These are phyloP conservation scores for Aphelenchoides avenae DNA, from an alignment of 1,140 invertebrate genomes.

Conservation along the genomic window DNA sequence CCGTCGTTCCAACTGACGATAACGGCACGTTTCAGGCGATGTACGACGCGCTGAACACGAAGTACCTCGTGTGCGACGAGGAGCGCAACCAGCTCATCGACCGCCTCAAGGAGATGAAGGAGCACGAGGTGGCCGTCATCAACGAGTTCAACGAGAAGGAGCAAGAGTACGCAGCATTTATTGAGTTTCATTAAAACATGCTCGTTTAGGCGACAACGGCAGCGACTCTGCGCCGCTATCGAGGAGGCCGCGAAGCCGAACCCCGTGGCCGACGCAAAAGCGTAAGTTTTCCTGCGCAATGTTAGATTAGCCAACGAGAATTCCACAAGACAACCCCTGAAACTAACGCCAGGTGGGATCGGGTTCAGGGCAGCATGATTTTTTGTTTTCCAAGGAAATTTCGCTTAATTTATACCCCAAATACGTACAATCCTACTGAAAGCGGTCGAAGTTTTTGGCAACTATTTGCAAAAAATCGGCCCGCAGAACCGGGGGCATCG, in stretches of 20 bases:
- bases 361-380: no score
- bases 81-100: slow-evolving; percentile 30
- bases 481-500: no score
- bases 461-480: no score
- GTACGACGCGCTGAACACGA: slow-evolving; percentile 29
- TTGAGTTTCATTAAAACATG: slow-evolving; percentile 10
- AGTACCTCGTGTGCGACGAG: slow-evolving; percentile 27
- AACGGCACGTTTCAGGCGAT: slow-evolving; percentile 28
- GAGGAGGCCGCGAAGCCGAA: slow-evolving; percentile 30
- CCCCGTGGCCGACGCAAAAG: slow-evolving; percentile 17
- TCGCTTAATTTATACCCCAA: no score
- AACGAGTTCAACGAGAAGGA: slow-evolving; percentile 41
- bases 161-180: slow-evolving; percentile 33
- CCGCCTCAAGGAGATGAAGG: slow-evolving; percentile 35
- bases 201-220: slow-evolving; percentile 18
- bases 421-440: no score
- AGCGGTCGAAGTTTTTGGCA: no score
- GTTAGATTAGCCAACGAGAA: no score
- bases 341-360: no score
- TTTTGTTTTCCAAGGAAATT: no score
- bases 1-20: no score
- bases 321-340: no score
- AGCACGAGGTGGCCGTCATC: slow-evolving; percentile 30
- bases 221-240: slow-evolving; percentile 23
- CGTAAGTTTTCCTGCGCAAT: slow-evolving; percentile 21